A percentile compares a stretch with the other conserved stretches of the same genome.
phyloP scores from a whole-genome alignment of 2,113 vertebrate species.

The Prolemur simus region DNA sequence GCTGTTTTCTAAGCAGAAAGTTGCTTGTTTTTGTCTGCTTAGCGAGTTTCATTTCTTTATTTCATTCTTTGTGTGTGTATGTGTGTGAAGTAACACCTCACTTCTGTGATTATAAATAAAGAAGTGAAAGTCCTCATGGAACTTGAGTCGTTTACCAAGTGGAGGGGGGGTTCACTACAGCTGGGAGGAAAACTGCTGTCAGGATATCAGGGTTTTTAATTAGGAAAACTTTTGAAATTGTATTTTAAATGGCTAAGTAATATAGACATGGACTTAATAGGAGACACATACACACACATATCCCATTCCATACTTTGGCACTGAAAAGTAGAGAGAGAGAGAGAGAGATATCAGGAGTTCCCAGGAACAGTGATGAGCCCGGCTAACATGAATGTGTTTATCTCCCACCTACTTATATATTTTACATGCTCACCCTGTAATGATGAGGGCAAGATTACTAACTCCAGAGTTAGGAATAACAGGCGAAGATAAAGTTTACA shows the following conservation, averaged over 20 bases:
- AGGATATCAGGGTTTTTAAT: conserved; percentile 72
- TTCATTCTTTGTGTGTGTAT: conserved; percentile 84
- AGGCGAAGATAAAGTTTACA: conserved; percentile 80
- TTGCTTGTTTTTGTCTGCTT: conserved; percentile 86
- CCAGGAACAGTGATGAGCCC: conserved; percentile 59
- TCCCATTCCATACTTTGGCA: conserved; percentile 77
- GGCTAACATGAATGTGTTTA: conserved; percentile 64
- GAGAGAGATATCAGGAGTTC: conserved; percentile 70
- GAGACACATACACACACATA: conserved; percentile 49
- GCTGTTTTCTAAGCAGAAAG: conserved; percentile 86
- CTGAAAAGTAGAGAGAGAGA: conserved; percentile 73
- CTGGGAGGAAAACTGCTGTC: conserved; percentile 67
- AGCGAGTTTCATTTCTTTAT: conserved; percentile 89
- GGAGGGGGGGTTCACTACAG: conserved; percentile 33
- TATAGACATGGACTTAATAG: conserved; percentile 62
- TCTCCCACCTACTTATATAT: conserved; percentile 67
- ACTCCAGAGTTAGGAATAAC: conserved; percentile 69
- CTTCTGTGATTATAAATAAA: conserved; percentile 87
- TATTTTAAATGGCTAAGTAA: conserved; percentile 68
- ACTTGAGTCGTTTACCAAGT: conserved; percentile 85
- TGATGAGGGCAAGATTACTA: conserved; percentile 71
- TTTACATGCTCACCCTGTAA: conserved; percentile 60
- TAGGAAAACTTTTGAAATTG: conserved; percentile 79
- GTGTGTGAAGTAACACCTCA: conserved; percentile 85
- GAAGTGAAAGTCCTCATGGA: conserved; percentile 90